Percentiles rank a stretch among this genome's conserved stretches.
These are phyloP conservation scores for Volucella zonaria DNA, from an alignment of 2,888 invertebrate genomes.

Conservation along the genomic window DNA sequence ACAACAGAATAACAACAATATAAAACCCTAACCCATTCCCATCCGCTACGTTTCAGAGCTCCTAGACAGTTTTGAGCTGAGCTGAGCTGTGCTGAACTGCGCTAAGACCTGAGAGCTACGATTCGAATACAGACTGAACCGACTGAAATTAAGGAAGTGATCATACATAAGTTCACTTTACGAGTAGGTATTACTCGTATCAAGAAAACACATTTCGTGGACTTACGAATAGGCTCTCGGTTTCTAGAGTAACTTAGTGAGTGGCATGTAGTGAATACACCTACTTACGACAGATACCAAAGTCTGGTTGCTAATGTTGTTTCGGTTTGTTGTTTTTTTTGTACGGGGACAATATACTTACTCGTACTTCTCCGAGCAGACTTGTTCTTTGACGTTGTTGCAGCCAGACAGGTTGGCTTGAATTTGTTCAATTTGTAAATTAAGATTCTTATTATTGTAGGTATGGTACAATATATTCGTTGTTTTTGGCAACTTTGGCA, in stretches of 20 bases:
- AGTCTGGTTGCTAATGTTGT: conserved; percentile 26
- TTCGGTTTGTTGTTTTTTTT: conserved; percentile 1
- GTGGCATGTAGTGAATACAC: conserved; percentile 16
- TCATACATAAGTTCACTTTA: conserved; percentile 57
- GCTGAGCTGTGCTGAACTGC: background rate
- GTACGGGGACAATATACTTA: conserved; percentile 1
- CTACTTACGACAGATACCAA: conserved; percentile 13
- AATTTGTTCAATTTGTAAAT: conserved; percentile 45
- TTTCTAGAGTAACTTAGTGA: conserved; percentile 27
- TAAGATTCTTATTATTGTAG: conserved; percentile 53
- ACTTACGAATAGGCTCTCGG: conserved; percentile 20
- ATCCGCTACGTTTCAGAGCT: conserved; percentile 60
- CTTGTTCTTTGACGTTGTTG: conserved; percentile 61
- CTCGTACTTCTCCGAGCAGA: conserved; percentile 22
- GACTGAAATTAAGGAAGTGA: conserved; percentile 63
- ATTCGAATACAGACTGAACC: background rate
- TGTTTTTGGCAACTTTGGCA: conserved; percentile 48
- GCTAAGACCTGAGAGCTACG: no score
- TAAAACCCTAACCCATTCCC: conserved; percentile 52
- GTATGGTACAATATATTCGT: no score
- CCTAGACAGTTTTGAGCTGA: conserved; percentile 7
- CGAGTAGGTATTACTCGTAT: no score
- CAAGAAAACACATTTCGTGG: conserved; percentile 42
- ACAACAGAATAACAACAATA: conserved; percentile 62
- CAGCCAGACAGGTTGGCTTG: conserved; percentile 60